These are phyloP conservation scores for Psilopogon haemacephalus DNA, from an alignment of 2,113 vertebrate genomes.

Conservation along the genomic window DNA sequence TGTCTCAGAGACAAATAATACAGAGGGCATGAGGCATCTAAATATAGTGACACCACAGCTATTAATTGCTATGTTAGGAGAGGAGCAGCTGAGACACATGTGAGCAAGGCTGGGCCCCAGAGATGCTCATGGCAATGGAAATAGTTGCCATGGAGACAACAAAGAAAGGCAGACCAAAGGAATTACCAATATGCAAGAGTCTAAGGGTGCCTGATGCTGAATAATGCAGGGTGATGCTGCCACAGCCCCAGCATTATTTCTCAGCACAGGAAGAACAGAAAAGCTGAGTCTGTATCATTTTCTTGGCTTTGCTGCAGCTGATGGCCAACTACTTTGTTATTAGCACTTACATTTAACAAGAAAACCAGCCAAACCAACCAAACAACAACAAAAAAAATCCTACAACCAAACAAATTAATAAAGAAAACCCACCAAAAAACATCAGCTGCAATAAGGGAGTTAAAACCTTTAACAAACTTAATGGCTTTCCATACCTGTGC, in stretches of 20 bases:
- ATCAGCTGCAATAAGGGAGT: neutral
- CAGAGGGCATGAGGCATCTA: slow-evolving; percentile 5
- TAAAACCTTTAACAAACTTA: neutral
- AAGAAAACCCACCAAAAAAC: neutral
- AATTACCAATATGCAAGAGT: slow-evolving; percentile 81
- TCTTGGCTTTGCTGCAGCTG: neutral
- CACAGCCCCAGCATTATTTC: neutral
- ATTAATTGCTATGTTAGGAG: slow-evolving; percentile 68
- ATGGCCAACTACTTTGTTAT: neutral
- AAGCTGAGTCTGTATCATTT: neutral
- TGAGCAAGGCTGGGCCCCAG: slow-evolving; percentile 78
- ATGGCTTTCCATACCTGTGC: neutral
- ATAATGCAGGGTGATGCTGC: slow-evolving; percentile 58
- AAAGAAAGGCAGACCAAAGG: slow-evolving; percentile 77
- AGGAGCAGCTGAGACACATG: slow-evolving; percentile 69
- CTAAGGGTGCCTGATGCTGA: slow-evolving; percentile 68
- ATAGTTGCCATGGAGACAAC: slow-evolving; percentile 85
- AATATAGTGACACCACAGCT: slow-evolving; percentile 11
- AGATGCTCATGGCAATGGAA: slow-evolving; percentile 80
- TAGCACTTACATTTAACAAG: neutral
- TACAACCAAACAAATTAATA: neutral
- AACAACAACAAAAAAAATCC: neutral
- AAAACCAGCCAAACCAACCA: too few species aligned
- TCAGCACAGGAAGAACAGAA: neutral
- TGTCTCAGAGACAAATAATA: neutral